Percentiles rank a stretch among this genome's conserved stretches.
phyloP scores from a whole-genome alignment of 2,888 invertebrate species.

The Drosophila vallismaia region DNA sequence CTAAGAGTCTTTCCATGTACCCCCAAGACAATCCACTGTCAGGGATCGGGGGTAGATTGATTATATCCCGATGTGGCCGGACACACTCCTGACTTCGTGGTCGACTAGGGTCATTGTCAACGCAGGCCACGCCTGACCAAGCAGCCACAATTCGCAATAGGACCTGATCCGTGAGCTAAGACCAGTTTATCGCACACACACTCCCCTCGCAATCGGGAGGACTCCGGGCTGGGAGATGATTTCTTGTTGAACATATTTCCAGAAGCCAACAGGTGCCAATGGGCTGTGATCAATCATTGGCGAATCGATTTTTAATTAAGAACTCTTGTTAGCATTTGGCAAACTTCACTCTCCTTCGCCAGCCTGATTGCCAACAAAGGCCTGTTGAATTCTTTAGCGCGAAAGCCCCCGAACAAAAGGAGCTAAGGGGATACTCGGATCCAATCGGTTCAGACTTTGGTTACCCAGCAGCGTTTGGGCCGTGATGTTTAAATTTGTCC shows the following conservation, averaged over 20 bases:
- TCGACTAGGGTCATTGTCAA: conserved; percentile 68
- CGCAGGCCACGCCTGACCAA: conserved; percentile 62
- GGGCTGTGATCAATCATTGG: conserved; percentile 83
- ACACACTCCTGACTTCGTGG: conserved; percentile 10
- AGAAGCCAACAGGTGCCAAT: conserved; percentile 84
- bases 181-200: conserved; percentile 68
- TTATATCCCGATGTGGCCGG: conserved; percentile 59
- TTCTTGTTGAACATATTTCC: conserved; percentile 83
- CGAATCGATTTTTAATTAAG: conserved; percentile 84
- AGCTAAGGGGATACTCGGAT: conserved; percentile 9
- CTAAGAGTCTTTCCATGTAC: conserved; percentile 84
- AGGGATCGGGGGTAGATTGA: conserved; percentile 80
- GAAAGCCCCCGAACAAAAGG: conserved; percentile 46
- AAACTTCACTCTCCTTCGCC: conserved; percentile 32
- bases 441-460: conserved; percentile 18
- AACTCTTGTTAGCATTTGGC: conserved; percentile 83
- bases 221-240: conserved; percentile 57
- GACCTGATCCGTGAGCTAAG: conserved; percentile 54
- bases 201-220: conserved; percentile 15
- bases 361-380: conserved; percentile 70
- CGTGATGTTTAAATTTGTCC: conserved; percentile 82
- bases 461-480: conserved; percentile 46
- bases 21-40: conserved; percentile 82
- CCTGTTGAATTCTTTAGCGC: conserved; percentile 61
- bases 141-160: conserved; percentile 70